Percentiles rank a stretch among this genome's conserved stretches.
phyloP scores from a whole-genome alignment of 2,797 vertebrate genomes.

The Cuniculus paca region DNA sequence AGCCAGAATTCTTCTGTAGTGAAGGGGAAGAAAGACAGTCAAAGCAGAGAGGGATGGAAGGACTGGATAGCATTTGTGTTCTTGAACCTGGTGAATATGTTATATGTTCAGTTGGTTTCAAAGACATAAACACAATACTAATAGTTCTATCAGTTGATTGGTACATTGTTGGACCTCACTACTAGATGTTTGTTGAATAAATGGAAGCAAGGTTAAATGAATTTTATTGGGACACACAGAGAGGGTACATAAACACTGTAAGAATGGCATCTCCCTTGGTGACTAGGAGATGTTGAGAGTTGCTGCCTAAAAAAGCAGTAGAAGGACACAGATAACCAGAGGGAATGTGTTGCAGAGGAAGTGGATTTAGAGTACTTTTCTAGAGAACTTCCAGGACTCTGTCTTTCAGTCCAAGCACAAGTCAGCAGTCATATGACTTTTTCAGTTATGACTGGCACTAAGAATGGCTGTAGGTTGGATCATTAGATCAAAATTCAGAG shows the following conservation, averaged over 20 bases:
- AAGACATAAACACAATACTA: no score
- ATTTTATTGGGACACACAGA: not conserved
- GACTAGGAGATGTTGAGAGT: not conserved
- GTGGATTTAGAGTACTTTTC: not conserved
- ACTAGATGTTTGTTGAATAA: not conserved
- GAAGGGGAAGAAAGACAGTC: not conserved
- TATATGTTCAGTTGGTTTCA: not conserved
- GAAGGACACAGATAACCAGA: not conserved
- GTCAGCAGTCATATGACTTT: not conserved
- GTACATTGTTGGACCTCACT: not conserved
- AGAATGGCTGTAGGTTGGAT: not conserved
- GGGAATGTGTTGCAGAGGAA: not conserved
- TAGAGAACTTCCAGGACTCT: not conserved
- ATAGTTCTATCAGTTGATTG: not conserved
- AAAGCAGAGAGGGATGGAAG: not conserved
- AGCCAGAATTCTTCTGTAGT: not conserved
- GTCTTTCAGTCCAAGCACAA: not conserved
- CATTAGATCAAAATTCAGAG: not conserved
- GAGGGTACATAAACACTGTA: not conserved
- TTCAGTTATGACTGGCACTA: not conserved
- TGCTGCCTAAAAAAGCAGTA: not conserved
- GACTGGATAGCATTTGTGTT: not conserved
- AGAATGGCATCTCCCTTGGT: not conserved
- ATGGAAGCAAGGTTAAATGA: not conserved
- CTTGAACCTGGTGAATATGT: not conserved